A percentile compares a stretch with the other conserved stretches of the same genome.
Evolutionary conservation across 2,888 invertebrate species (phyloP).

Genomic region (Stramonita haemastoma): DNA sequence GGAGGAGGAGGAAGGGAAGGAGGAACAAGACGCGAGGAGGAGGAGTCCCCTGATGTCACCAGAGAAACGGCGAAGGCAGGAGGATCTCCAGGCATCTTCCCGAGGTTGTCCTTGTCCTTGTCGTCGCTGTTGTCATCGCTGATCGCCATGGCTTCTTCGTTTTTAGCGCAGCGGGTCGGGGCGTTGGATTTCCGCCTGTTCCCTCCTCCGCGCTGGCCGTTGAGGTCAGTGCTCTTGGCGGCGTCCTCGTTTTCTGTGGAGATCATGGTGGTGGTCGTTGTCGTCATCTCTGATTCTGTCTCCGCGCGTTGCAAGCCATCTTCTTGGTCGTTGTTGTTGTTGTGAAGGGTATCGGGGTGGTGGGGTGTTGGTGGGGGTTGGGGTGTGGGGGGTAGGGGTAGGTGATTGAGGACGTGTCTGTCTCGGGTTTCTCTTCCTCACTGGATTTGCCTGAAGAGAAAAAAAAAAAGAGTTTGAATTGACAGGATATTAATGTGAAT

Average conservation of each 20-base stretch:
- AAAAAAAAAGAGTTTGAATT: not conserved
- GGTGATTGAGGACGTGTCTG: not conserved
- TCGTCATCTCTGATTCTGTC: constrained; percentile 6
- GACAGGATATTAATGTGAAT: too few species aligned
- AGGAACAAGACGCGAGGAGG: not conserved
- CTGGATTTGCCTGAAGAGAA: not conserved
- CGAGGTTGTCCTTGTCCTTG: constrained; percentile 44
- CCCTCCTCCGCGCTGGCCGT: constrained; percentile 53
- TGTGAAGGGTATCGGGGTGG: not conserved
- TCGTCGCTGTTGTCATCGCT: constrained; percentile 68
- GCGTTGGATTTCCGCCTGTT: constrained; percentile 71
- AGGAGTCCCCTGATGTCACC: not conserved
- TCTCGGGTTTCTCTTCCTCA: not conserved
- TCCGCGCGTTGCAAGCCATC: not conserved
- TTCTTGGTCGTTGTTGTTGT: not conserved
- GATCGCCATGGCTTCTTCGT: constrained; percentile 58
- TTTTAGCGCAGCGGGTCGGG: constrained; percentile 72
- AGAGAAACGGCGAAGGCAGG: not conserved
- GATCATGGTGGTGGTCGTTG: not conserved
- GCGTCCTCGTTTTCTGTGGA: constrained; percentile 26
- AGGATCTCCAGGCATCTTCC: not conserved
- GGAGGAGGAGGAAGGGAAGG: not conserved
- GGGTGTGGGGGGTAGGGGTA: not conserved
- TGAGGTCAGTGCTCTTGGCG: constrained; percentile 42
- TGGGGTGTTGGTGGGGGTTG: not conserved